These are phyloP conservation scores for Dynastes grantii DNA, from an alignment of 2,888 invertebrate species.

Conservation along the genomic window DNA sequence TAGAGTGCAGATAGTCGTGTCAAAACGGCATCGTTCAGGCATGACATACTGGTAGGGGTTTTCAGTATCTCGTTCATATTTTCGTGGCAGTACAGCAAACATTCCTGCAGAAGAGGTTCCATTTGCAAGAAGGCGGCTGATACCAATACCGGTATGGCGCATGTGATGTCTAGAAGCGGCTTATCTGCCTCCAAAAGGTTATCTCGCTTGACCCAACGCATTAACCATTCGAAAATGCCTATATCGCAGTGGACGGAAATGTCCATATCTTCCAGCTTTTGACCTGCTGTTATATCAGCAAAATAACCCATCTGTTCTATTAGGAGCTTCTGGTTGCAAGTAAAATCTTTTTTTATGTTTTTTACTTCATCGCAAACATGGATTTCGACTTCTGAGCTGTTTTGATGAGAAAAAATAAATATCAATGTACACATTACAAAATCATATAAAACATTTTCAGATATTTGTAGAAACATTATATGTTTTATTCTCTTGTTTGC, in stretches of 20 bases:
- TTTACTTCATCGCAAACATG: constrained; percentile 97
- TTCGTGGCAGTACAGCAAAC: constrained; percentile 88
- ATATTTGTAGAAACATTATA: too few species aligned
- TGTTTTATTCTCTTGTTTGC: too few species aligned
- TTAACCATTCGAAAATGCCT: constrained; percentile 96
- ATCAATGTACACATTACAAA: too few species aligned
- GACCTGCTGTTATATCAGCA: constrained; percentile 88
- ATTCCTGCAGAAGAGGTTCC: constrained; percentile 91
- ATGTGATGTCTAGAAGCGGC: constrained; percentile 84
- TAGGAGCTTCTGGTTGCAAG: constrained; percentile 88
- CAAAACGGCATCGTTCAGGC: constrained; percentile 86
- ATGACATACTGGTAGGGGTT: constrained; percentile 89
- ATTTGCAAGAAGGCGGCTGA: constrained; percentile 96
- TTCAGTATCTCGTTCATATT: constrained; percentile 91
- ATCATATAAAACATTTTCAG: too few species aligned
- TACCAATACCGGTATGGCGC: constrained; percentile 91
- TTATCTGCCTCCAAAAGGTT: constrained; percentile 76
- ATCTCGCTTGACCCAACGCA: constrained; percentile 94
- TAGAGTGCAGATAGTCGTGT: constrained; percentile 89
- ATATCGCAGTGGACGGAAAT: constrained; percentile 98
- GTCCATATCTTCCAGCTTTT: constrained; percentile 91
- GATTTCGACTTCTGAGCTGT: constrained; percentile 85
- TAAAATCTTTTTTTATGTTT: constrained; percentile 90
- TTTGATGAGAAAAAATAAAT: too few species aligned
- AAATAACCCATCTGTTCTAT: constrained; percentile 97